Conservation (phyloP, 2,797 vertebrate genomes). For the Odontamblyopus lacepedii region DNA sequence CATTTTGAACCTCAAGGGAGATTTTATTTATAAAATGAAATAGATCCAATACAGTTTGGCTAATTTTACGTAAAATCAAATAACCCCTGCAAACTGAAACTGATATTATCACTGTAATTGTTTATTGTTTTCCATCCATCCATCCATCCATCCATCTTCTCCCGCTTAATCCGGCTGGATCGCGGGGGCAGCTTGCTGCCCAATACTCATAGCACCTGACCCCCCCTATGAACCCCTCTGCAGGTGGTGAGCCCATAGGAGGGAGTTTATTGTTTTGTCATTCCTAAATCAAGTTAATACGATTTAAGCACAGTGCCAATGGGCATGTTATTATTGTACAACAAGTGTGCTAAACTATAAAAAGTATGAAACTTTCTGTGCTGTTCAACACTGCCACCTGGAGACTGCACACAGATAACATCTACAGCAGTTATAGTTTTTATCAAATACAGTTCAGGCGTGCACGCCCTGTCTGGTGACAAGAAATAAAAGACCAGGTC, state of each 20-base stretch:
- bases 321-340: background rate
- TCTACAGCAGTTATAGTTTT: background rate
- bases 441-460: slow-evolving; percentile 18
- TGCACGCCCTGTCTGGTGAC: slow-evolving; percentile 1
- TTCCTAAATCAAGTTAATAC: background rate
- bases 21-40: background rate
- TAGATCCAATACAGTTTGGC: background rate
- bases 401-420: slow-evolving; percentile 10
- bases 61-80: too few species aligned
- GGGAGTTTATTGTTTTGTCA: background rate
- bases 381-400: slow-evolving; percentile 54
- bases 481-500: slow-evolving; percentile 28
- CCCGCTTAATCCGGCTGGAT: too few species aligned
- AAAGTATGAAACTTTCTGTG: background rate
- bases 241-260: too few species aligned
- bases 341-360: background rate
- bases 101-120: background rate
- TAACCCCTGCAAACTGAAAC: background rate
- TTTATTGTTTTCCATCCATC: background rate
- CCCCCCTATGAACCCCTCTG: too few species aligned
- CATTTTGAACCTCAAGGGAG: background rate
- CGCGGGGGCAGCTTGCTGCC: too few species aligned
- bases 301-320: background rate
- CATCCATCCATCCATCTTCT: too few species aligned
- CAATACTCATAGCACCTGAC: too few species aligned